A percentile compares a stretch with the other conserved stretches of the same genome.
Evolutionary conservation across 64 coral and sea anemone species (phyloP).

Genomic region (Pocillopora damicornis): DNA sequence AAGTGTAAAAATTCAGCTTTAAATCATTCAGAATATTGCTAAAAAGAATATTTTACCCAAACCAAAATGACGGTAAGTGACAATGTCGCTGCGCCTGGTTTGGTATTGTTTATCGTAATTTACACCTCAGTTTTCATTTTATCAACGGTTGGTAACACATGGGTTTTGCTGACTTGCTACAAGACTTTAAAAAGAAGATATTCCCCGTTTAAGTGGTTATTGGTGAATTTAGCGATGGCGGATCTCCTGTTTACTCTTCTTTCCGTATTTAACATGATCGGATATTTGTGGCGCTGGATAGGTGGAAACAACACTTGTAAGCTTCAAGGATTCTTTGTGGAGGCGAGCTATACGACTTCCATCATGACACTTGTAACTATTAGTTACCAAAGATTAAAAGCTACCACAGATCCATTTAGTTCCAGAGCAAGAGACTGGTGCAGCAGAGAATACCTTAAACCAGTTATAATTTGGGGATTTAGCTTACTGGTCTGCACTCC

Average conservation of each 20-base stretch:
- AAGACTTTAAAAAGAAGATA: background rate
- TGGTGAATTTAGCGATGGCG: conserved; percentile 44
- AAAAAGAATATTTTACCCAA: background rate
- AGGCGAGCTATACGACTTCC: conserved; percentile 32
- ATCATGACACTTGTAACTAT: conserved; percentile 38
- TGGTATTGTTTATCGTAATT: background rate
- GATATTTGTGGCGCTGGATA: conserved; percentile 3
- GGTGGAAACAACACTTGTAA: conserved; percentile 33
- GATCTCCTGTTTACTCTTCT: conserved; percentile 37
- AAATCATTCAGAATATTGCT: no score
- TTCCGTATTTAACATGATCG: conserved; percentile 8
- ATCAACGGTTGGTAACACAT: conserved; percentile 25
- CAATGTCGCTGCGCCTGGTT: background rate
- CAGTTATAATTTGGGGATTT: background rate
- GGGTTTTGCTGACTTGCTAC: conserved; percentile 25
- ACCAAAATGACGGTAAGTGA: background rate
- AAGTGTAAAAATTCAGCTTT: no score
- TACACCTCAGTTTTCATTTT: conserved; percentile 1
- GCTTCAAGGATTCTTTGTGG: conserved; percentile 37
- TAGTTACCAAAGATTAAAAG: conserved; percentile 19
- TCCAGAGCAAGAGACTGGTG: background rate
- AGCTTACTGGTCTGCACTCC: background rate
- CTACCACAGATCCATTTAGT: conserved; percentile 6
- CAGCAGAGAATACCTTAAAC: background rate
- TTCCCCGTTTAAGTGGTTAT: conserved; percentile 1